phyloP scores from a whole-genome alignment of 2,113 vertebrate genomes.

The Cranoglanis bouderius region DNA sequence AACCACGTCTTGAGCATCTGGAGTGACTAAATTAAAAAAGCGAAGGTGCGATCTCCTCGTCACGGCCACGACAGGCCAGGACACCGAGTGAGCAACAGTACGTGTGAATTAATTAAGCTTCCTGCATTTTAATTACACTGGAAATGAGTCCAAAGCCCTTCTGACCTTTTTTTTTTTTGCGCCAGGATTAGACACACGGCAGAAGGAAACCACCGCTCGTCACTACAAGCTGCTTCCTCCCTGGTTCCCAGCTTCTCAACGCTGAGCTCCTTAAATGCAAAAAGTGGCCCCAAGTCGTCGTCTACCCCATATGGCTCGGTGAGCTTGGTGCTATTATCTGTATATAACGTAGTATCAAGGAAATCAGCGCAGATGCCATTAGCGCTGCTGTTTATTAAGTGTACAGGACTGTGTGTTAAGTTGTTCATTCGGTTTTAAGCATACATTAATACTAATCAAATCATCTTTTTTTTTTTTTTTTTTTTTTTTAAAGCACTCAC shows the following conservation, averaged over 20 bases:
- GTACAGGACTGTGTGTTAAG: not conserved
- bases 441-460: not conserved
- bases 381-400: not conserved
- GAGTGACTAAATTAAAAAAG: not conserved
- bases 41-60: not conserved
- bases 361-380: not conserved
- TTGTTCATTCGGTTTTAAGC: not conserved
- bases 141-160: not conserved
- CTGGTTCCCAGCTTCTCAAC: not conserved
- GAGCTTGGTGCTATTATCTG: not conserved
- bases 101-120: not conserved
- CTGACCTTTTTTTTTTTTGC: not conserved
- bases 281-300: no score
- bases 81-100: not conserved
- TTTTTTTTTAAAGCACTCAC: not conserved
- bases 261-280: not conserved
- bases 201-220: not conserved
- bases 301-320: not conserved
- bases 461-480: not conserved
- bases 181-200: not conserved
- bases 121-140: slow-evolving; percentile 14
- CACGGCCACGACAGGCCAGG: not conserved
- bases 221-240: not conserved
- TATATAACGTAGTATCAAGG: not conserved
- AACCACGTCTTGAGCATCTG: not conserved